Conservation (phyloP, 64 coral and sea anemone genomes). For the Actinia equina region DNA sequence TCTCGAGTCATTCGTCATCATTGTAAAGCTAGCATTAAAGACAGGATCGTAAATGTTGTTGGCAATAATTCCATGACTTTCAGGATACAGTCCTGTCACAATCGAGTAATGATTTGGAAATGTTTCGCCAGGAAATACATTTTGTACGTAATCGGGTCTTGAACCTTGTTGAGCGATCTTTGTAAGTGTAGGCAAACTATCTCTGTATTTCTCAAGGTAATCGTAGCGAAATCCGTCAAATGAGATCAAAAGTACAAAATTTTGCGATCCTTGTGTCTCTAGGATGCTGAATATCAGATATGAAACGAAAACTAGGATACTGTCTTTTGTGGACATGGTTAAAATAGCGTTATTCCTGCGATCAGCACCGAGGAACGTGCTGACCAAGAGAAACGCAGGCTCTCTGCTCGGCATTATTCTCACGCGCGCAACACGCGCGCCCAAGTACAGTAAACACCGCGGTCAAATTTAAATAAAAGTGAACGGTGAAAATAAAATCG, state of each 20-base stretch:
- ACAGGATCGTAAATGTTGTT: conserved; percentile 69
- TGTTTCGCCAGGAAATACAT: conserved; percentile 70
- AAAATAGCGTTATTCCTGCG: no score
- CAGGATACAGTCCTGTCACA: conserved; percentile 69
- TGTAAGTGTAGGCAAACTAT: conserved; percentile 19
- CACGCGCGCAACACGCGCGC: no score
- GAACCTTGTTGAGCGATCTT: conserved; percentile 35
- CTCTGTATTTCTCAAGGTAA: conserved; percentile 47
- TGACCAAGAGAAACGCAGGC: no score
- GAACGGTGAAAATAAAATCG: no score
- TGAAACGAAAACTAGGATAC: not conserved
- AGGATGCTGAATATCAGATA: not conserved
- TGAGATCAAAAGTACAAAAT: conserved; percentile 43
- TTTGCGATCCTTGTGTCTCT: not conserved
- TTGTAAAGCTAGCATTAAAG: conserved; percentile 34
- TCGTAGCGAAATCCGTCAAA: conserved; percentile 77
- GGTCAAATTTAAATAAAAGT: no score
- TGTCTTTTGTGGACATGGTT: no score
- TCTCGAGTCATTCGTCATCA: conserved; percentile 48
- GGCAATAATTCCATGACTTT: conserved; percentile 65
- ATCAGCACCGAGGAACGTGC: no score
- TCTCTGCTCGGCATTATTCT: no score
- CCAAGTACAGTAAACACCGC: no score
- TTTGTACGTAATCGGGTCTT: conserved; percentile 38
- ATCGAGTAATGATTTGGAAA: conserved; percentile 86